phyloP scores from a whole-genome alignment of 2,113 vertebrate genomes.

The Pteruthius melanotis region DNA sequence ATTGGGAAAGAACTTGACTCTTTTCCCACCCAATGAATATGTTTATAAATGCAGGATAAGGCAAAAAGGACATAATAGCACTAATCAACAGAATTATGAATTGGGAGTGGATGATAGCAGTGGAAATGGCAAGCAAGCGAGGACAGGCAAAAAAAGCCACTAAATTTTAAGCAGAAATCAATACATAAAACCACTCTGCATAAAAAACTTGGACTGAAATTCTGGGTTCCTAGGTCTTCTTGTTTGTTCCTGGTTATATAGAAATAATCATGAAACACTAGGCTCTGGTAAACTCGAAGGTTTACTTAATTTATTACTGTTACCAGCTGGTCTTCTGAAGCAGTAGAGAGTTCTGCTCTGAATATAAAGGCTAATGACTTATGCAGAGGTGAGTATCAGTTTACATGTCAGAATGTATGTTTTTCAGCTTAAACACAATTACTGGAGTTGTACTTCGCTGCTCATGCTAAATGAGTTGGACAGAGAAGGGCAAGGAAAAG shows the following conservation, averaged over 20 bases:
- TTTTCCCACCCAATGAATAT: rapidly evolving
- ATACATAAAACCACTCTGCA: background rate
- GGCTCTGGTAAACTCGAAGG: background rate
- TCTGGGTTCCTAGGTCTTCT: background rate
- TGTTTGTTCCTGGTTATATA: background rate
- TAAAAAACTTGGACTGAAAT: background rate
- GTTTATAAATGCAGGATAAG: background rate
- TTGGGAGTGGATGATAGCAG: background rate
- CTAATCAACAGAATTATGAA: background rate
- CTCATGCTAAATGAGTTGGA: background rate
- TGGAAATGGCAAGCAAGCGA: background rate
- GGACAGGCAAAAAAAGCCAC: background rate
- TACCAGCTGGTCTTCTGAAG: background rate
- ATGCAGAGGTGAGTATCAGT: background rate
- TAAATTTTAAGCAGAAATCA: background rate
- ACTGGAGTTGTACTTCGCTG: background rate
- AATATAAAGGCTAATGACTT: background rate
- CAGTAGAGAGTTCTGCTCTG: background rate
- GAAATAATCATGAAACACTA: background rate
- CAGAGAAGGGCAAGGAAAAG: background rate
- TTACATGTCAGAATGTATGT: background rate
- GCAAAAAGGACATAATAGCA: background rate
- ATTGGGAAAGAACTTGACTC: background rate
- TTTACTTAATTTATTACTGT: background rate
- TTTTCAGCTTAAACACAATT: background rate